Evolutionary conservation across 2,113 vertebrate genomes (phyloP).

Genomic region (Centrocercus urophasianus): DNA sequence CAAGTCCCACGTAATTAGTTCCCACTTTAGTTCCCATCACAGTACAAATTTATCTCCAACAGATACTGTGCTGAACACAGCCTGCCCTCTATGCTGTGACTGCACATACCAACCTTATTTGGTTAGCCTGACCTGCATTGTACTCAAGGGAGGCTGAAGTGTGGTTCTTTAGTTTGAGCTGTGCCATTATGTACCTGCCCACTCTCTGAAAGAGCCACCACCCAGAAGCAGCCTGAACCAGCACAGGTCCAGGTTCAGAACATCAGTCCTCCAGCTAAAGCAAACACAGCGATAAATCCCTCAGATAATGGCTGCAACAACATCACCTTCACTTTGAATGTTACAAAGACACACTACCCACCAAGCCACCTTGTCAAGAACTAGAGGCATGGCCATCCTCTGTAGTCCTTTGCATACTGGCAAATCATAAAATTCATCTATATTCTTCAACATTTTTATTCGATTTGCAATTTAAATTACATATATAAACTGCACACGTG

Average conservation of each 20-base stretch:
- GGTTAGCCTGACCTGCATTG: not conserved
- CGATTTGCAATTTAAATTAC: not conserved
- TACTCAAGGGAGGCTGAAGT: not conserved
- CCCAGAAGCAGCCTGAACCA: not conserved
- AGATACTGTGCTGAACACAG: not conserved
- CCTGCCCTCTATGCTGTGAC: not conserved
- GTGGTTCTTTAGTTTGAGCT: not conserved
- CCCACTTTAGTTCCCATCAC: not conserved
- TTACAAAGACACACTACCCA: not conserved
- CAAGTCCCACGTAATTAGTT: not conserved
- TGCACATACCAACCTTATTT: not conserved
- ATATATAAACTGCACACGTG: too few relatives aligned
- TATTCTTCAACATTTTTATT: not conserved
- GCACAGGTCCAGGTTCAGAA: fast-evolving
- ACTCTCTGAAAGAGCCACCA: not conserved
- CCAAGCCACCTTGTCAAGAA: not conserved
- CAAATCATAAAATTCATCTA: not conserved
- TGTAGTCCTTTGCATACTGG: not conserved
- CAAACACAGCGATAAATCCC: fast-evolving
- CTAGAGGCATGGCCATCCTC: fast-evolving
- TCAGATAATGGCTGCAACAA: not conserved
- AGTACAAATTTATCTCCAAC: not conserved
- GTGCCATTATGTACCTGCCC: not conserved
- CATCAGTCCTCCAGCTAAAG: not conserved
- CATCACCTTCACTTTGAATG: not conserved